Conservation (phyloP, 2,113 vertebrate species). For the Cyanoramphus novaezelandiae region DNA sequence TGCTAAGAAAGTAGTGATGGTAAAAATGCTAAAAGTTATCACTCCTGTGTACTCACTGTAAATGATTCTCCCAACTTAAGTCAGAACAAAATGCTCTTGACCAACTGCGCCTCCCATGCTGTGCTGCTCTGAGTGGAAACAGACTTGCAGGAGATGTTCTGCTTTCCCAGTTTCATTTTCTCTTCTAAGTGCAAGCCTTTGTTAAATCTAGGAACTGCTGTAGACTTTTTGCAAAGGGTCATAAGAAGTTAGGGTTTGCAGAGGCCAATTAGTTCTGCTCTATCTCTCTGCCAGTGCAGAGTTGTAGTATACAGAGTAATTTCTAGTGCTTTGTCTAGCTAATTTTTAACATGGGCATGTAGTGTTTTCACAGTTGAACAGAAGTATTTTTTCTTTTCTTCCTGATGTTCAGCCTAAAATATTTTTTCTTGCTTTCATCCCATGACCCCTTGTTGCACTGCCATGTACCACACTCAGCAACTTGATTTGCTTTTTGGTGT, state of each 20-base stretch:
- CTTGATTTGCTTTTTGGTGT: slow-evolving; percentile 56
- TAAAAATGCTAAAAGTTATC: neutral
- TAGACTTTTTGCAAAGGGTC: slow-evolving; percentile 27
- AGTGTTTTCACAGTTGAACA: slow-evolving; percentile 14
- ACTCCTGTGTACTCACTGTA: neutral
- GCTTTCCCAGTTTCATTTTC: slow-evolving; percentile 32
- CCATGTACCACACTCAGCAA: neutral
- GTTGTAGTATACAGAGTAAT: slow-evolving; percentile 19
- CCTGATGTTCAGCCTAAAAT: slow-evolving; percentile 23
- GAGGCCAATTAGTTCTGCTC: slow-evolving; percentile 58
- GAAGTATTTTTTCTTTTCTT: neutral
- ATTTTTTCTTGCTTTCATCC: slow-evolving; percentile 50
- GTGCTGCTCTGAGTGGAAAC: neutral
- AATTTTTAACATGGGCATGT: slow-evolving; percentile 39
- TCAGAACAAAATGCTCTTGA: neutral
- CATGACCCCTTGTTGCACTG: slow-evolving; percentile 9
- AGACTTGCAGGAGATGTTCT: slow-evolving; percentile 1
- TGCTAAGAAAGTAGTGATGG: neutral
- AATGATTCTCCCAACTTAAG: neutral
- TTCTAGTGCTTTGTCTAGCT: slow-evolving; percentile 41
- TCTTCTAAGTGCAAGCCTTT: neutral
- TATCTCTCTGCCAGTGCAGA: slow-evolving; percentile 13
- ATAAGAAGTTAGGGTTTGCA: slow-evolving; percentile 37
- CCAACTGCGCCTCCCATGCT: neutral
- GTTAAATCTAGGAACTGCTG: slow-evolving; percentile 14